Evolutionary conservation across 2,797 vertebrate genomes (phyloP).

Genomic region (Lepus oiostolus): DNA sequence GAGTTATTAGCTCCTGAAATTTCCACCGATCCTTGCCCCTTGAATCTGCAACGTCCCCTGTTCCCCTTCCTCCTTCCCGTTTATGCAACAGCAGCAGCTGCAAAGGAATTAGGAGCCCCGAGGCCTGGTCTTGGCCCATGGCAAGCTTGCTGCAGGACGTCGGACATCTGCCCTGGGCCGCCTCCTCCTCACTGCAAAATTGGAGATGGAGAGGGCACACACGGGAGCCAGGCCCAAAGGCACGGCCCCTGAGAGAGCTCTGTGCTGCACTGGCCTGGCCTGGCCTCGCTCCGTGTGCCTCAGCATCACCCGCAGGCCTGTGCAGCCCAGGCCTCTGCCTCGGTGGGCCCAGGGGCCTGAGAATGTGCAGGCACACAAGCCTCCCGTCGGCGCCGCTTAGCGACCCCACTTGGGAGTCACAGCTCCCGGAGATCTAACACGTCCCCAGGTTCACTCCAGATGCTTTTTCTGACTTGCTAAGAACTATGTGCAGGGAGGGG

Average conservation of each 20-base stretch:
- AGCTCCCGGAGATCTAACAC: not conserved
- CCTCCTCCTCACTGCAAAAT: not conserved
- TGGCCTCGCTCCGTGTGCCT: not conserved
- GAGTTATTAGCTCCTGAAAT: not conserved
- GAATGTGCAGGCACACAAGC: not conserved
- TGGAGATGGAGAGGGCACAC: not conserved
- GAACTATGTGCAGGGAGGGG: not conserved
- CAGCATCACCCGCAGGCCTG: not conserved
- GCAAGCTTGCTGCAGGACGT: not conserved
- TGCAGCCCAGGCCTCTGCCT: too few species aligned
- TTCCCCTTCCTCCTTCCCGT: not conserved
- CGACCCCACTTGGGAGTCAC: not conserved
- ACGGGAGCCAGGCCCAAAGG: not conserved
- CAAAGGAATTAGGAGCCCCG: not conserved
- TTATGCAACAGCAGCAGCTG: not conserved
- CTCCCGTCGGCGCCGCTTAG: not conserved
- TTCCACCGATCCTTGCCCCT: not conserved
- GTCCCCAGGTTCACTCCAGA: not conserved
- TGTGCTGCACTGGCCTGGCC: not conserved
- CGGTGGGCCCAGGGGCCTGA: not conserved
- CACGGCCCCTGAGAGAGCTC: not conserved
- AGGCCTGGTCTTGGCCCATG: not conserved
- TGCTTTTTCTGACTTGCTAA: not conserved
- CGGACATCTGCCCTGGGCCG: not conserved
- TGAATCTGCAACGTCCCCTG: not conserved